Evolutionary conservation across 2,113 vertebrate species (phyloP), one percentile per base, ranked within the genome.

Genomic region (Empidonax traillii): DNA sequence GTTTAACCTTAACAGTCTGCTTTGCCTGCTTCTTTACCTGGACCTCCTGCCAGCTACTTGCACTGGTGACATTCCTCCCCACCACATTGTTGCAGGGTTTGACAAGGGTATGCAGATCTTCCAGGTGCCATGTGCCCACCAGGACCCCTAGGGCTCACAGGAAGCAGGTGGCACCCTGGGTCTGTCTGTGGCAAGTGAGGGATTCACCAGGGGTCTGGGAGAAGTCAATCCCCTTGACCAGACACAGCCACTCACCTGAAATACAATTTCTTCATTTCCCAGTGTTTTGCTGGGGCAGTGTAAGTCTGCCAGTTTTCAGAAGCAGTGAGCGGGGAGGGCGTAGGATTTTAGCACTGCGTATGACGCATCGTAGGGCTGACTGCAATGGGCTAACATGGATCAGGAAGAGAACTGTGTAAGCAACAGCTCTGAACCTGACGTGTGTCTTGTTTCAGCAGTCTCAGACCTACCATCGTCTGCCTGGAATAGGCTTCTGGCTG

Each of bases 401-500:
- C 8, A 2, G 77, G n/a, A 72, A 87, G 52, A 68, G 69, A 68
- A 81, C 52, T 83, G 68, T 78, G 27, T 90, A 78, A 92, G 85
- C 88, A 93, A 89, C 92, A 96, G 88, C 73, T 90, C 92, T 93
- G 86, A 94, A 93, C 93, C 76, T 94, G 83, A 95, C 90, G 44
- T 75, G 73, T 33, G 12, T 78, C 83, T 95, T 20, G 0, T 96
- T 97, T 96, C 73, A 92, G 67, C 93, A 94, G 76, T 69, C 76
- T 94, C 92, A 96, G 92, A 71, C 83, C 92, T 92, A 90, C 68
- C 76, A 46, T 95, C 46, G 25, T 82, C 88, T 94, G 95, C 88
- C 93, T 93, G 96, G 88, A 96, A 92, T 83, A 11, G 8, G 46
- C 90, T 95, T 90, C 92, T 97, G 96, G 93, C 86, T 97, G 88